These are phyloP conservation scores for Macropus fuliginosus DNA, from an alignment of 2,797 vertebrate species.

Conservation along the genomic window DNA sequence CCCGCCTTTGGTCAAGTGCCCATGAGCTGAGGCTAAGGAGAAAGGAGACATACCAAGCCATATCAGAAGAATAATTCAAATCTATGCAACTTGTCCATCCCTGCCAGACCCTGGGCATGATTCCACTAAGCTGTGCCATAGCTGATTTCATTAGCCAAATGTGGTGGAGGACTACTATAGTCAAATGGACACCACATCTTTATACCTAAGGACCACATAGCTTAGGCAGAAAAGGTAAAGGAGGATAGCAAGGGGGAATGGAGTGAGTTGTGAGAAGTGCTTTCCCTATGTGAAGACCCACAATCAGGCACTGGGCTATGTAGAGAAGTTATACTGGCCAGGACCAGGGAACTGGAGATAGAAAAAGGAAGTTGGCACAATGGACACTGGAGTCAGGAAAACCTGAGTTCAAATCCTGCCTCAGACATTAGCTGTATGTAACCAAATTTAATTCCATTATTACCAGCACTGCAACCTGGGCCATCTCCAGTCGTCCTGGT, in stretches of 20 bases:
- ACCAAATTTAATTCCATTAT: neutral
- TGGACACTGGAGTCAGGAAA: neutral
- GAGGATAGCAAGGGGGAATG: neutral
- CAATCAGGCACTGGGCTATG: neutral
- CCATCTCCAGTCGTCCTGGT: no score
- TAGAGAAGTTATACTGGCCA: neutral
- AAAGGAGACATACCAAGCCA: neutral
- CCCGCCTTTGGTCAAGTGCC: neutral
- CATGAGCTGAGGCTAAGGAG: neutral
- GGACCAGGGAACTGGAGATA: neutral
- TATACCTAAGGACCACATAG: neutral
- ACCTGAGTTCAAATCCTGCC: neutral
- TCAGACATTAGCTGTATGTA: neutral
- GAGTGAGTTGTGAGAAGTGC: neutral
- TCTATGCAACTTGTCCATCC: neutral
- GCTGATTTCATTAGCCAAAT: neutral
- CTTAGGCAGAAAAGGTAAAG: neutral
- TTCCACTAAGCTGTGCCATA: neutral
- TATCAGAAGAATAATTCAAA: neutral
- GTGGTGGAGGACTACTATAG: neutral
- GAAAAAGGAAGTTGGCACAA: neutral
- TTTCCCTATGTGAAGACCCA: neutral
- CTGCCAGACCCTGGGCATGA: neutral
- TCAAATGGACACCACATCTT: neutral
- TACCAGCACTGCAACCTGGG: no score